Evolutionary conservation across 2,888 invertebrate species (phyloP), one percentile per base, ranked within the genome.

Genomic region (Raillietiella orientalis): DNA sequence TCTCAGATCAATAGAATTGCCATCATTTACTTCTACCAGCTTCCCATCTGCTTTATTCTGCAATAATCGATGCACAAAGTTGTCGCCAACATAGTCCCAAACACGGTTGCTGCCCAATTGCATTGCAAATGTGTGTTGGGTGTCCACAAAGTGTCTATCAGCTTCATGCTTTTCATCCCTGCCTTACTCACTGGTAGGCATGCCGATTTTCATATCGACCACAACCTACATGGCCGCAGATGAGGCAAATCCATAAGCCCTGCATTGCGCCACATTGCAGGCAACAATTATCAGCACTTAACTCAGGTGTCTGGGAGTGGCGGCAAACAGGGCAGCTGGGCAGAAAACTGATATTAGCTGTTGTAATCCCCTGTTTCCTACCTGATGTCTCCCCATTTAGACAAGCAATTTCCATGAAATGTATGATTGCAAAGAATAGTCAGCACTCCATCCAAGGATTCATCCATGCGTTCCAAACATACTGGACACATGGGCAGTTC

Each of bases 41-140:
- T 93, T 93, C 13, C 90, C 93, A 51, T 93, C 93, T 9, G 65
- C 62, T 51, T 93, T 87, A 47, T 79, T 90, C 51, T 90, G 90
- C 13, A 96, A 62, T 20, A 99, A 53, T 9, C 96, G 62, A 50
- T 87, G 87, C 5, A 84, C 84, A 50, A 79, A 87, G 47, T 77
- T 82, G 47, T 87, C 84, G 36, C 90, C 90, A 26, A 87, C 87
- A 45, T 99, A 99, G 44, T 99, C 99, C 99, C 99, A 99, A 0
- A 99, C 96, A 26, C 84, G 56, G 41, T 87, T 82, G 23, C 77
- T 82, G 2, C 87, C 90, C 29, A 93, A 50, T 44, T 96, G 87
- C 56, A 99, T 60, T 4, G 90, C 79, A 41, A 84, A 99, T 11
- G 87, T 87, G 47, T 99, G 96, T 36, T 82, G 75, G 0, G 96